Conservation (phyloP, 2,888 invertebrate species). For the Lissonota sp. region DNA sequence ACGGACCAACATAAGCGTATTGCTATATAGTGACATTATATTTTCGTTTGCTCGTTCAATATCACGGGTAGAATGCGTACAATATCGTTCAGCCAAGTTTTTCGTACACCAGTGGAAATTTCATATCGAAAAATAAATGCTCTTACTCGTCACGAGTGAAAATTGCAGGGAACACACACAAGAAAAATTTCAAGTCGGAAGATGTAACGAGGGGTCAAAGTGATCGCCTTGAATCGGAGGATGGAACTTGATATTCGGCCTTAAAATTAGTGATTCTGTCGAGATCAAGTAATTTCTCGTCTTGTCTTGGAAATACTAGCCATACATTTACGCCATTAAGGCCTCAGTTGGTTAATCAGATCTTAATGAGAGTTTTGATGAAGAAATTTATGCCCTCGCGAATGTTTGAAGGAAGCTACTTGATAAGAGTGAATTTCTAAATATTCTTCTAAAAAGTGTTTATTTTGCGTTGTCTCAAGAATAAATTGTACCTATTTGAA, state of each 20-base stretch:
- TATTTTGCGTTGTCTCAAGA: too few species aligned
- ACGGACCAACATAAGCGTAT: background rate
- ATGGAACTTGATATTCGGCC: background rate
- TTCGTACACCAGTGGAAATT: slow-evolving; percentile 25
- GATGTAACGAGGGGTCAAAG: background rate
- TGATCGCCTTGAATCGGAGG: background rate
- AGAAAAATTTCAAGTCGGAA: background rate
- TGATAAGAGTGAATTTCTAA: too few species aligned
- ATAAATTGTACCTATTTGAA: too few species aligned
- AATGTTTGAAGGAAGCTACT: too few species aligned
- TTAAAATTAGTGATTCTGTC: background rate
- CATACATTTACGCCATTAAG: too few species aligned
- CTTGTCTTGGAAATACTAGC: too few species aligned
- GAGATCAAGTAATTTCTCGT: too few species aligned
- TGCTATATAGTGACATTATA: slow-evolving; percentile 4
- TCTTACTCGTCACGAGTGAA: background rate
- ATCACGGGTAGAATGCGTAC: slow-evolving; percentile 35
- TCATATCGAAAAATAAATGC: slow-evolving; percentile 1
- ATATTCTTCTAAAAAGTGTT: too few species aligned
- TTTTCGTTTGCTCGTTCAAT: slow-evolving; percentile 29
- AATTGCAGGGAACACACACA: background rate
- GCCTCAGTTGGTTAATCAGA: too few species aligned
- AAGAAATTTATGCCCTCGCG: too few species aligned
- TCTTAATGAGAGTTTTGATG: too few species aligned
- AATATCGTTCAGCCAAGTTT: slow-evolving; percentile 48